Base-by-base conservation (phyloP, 2,797 vertebrate species). In the Hirundo rustica region DNA sequence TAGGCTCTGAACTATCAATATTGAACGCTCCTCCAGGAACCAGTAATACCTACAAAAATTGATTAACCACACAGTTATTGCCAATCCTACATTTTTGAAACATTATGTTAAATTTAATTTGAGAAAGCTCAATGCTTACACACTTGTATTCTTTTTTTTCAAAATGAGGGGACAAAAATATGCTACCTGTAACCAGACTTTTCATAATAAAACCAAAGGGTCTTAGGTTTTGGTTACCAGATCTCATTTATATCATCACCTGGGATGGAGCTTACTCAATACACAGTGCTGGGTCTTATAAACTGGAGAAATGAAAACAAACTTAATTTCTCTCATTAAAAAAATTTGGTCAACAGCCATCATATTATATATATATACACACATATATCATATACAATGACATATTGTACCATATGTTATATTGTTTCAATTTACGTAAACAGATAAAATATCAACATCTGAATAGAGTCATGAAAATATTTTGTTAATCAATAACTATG, bases 1-100 rank as follows among this genome's bases (percentile, higher is more conserved):
- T 98, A 0, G 98, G 98, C 27, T 98, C 97, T 44, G 98, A 97
- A 38, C 96, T 98, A 93, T 99, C 53, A 32, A 98, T 97, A 94
- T 97, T 99, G 97, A 99, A 99, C 48, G 93, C 98, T 38, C 97
- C 97, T 85, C 99, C 99, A 40, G 99, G 99, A 96, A 99, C 98
- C 58, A 99, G 96, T 83, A 99, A 96, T 65, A 99, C 98, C 99
- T 99, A 94, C 14, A 21, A 95, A 83, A 92, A 93, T 40, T 7
- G 7, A 77, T 92, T 74, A 87, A 42, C 23, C 17, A 81, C 23
- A 64, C 16, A 74, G 23, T 81, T 94, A 70, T 25, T 81, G 88
- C 16, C 30, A 53, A n/a, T 62, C 57, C 27, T n/a, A 40, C 20
- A 62, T 25, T 68, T 62, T 66, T 40, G 85, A 89, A 94, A 60